Evolutionary conservation across 2,113 vertebrate genomes (phyloP).

Genomic region (Tenebrosternarchus preto): DNA sequence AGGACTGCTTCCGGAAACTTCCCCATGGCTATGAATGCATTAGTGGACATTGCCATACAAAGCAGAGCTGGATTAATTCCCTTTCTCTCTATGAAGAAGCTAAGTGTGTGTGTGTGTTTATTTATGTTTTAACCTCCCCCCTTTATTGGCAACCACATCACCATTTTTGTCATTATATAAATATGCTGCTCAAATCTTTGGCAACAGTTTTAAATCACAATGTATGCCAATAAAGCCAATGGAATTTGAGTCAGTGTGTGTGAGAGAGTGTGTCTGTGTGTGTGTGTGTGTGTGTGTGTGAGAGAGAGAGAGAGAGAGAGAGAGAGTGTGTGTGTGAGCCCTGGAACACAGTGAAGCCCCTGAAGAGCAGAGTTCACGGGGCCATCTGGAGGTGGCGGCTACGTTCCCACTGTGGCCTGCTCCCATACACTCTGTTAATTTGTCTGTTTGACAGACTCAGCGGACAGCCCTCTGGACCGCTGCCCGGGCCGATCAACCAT

Average conservation of each 20-base stretch:
- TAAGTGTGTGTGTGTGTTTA: no score
- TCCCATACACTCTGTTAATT: constrained; percentile 65
- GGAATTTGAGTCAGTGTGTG: not conserved
- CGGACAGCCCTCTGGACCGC: constrained; percentile 60
- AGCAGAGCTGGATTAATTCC: no score
- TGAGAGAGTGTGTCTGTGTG: not conserved
- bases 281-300: constrained; percentile 26
- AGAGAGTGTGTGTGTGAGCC: constrained; percentile 2
- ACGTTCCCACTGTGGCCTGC: constrained; percentile 63
- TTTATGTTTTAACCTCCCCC: no score
- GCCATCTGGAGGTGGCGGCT: constrained; percentile 64
- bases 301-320: constrained; percentile 18
- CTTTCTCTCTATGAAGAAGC: no score
- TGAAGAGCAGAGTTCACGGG: constrained; percentile 61
- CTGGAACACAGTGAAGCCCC: constrained; percentile 36
- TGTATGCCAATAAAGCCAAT: no score
- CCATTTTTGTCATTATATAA: no score
- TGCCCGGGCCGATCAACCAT: constrained; percentile 60
- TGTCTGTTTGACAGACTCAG: constrained; percentile 66
- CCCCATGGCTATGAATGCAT: no score
- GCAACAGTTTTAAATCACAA: not conserved
- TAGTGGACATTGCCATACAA: no score
- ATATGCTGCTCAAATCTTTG: not conserved
- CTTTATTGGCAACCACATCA: no score
- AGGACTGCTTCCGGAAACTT: no score